phyloP scores from a whole-genome alignment of 2,113 vertebrate species.

The Thinocorus orbignyianus region DNA sequence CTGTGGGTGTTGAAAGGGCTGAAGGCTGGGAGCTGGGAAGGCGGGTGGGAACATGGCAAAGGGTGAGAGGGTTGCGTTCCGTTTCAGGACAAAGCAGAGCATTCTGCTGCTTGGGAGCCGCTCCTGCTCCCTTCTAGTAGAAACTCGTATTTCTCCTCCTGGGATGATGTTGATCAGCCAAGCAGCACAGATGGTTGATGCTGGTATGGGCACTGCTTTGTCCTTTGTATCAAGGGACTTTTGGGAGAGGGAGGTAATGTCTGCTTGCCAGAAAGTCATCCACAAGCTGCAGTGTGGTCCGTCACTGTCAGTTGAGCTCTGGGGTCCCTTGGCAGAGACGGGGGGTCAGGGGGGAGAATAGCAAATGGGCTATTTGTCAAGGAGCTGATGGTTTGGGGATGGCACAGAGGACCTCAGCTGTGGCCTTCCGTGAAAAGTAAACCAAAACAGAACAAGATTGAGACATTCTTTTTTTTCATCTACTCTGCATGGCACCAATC shows the following conservation, averaged over 20 bases:
- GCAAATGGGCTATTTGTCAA: background rate
- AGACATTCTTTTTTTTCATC: background rate
- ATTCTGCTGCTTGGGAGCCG: conserved; percentile 27
- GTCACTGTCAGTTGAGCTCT: background rate
- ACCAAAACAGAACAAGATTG: background rate
- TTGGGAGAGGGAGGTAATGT: background rate
- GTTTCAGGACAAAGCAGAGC: conserved; percentile 12
- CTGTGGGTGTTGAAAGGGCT: conserved; percentile 55
- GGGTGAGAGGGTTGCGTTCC: background rate
- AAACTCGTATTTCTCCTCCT: background rate
- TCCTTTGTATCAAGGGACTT: background rate
- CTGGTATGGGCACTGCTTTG: conserved; percentile 24
- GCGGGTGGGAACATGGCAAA: background rate
- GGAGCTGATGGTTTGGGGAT: background rate
- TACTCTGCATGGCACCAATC: background rate
- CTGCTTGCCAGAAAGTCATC: background rate
- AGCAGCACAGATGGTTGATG: background rate
- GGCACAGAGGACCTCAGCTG: background rate
- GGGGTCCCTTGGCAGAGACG: background rate
- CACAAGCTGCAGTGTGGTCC: background rate
- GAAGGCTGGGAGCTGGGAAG: conserved; percentile 22
- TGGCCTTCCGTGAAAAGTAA: background rate
- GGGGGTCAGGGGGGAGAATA: background rate
- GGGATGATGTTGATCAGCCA: background rate
- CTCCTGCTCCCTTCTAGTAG: conserved; percentile 6